Evolutionary conservation across 1,140 invertebrate genomes (phyloP).

Genomic region (Samia ricini): DNA sequence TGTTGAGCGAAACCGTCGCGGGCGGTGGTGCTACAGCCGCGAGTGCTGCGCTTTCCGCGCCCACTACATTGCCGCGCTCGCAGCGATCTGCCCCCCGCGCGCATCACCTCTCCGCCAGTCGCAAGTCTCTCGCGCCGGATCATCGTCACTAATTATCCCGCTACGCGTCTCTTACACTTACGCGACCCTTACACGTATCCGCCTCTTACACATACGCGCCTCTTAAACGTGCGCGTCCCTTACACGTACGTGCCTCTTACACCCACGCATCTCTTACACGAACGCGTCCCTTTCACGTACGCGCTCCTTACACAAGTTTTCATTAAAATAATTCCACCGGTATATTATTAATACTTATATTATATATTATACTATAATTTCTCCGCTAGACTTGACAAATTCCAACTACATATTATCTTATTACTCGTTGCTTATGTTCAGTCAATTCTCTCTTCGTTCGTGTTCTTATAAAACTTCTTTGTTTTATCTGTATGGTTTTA

Average conservation of each 20-base stretch:
- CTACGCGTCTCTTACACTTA: conserved; percentile 5
- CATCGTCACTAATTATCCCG: conserved; percentile 59
- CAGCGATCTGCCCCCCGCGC: conserved; percentile 71
- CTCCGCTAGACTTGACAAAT: neutral
- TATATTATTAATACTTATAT: neutral
- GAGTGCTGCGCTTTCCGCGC: conserved; percentile 46
- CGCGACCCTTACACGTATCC: too few species aligned
- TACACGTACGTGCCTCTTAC: too few species aligned
- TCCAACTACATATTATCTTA: neutral
- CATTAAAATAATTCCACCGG: neutral
- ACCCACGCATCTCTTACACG: too few species aligned
- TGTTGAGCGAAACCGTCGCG: conserved; percentile 63
- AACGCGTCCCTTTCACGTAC: too few species aligned
- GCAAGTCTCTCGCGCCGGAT: conserved; percentile 76
- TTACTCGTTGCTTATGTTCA: neutral
- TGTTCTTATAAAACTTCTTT: neutral
- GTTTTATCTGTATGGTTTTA: too few species aligned
- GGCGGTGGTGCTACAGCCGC: conserved; percentile 29
- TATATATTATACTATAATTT: neutral
- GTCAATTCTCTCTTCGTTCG: neutral
- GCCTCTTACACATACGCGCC: neutral
- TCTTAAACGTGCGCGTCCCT: neutral
- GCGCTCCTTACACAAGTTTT: neutral
- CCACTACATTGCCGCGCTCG: conserved; percentile 73
- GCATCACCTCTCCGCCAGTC: conserved; percentile 69